Conservation (phyloP, 2,888 invertebrate genomes). For the Pachymerium ferrugineum region DNA sequence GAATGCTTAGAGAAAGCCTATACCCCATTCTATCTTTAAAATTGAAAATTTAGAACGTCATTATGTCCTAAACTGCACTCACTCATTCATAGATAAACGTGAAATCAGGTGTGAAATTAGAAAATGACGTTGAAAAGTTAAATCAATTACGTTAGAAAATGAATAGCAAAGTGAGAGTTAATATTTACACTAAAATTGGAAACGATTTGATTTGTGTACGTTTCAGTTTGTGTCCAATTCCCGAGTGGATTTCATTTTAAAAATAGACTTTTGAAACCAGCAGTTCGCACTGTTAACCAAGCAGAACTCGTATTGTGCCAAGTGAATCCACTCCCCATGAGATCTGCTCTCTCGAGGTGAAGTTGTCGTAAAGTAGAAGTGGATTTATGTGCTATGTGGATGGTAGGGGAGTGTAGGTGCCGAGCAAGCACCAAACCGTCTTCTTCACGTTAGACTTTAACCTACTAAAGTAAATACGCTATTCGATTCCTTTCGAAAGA, state of each 20-base stretch:
- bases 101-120: too few species aligned
- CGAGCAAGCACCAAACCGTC: background rate
- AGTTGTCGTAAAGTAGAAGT: slow-evolving; percentile 3
- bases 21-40: too few species aligned
- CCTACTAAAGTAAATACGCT: background rate
- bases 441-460: background rate
- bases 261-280: background rate
- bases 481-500: background rate
- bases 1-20: too few species aligned
- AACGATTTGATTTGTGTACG: background rate
- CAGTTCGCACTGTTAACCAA: slow-evolving; percentile 8
- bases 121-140: too few species aligned
- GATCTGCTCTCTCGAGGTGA: background rate
- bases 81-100: too few species aligned
- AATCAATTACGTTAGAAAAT: too few species aligned
- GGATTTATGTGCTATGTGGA: background rate
- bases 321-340: background rate
- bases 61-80: too few species aligned
- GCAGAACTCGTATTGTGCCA: slow-evolving; percentile 8
- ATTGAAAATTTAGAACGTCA: too few species aligned
- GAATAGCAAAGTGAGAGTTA: too few species aligned
- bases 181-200: too few species aligned
- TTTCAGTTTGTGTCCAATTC: background rate
- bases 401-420: background rate
- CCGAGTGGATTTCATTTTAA: slow-evolving; percentile 3